phyloP scores from a whole-genome alignment of 2,113 vertebrate genomes.

The Phycodurus eques region DNA sequence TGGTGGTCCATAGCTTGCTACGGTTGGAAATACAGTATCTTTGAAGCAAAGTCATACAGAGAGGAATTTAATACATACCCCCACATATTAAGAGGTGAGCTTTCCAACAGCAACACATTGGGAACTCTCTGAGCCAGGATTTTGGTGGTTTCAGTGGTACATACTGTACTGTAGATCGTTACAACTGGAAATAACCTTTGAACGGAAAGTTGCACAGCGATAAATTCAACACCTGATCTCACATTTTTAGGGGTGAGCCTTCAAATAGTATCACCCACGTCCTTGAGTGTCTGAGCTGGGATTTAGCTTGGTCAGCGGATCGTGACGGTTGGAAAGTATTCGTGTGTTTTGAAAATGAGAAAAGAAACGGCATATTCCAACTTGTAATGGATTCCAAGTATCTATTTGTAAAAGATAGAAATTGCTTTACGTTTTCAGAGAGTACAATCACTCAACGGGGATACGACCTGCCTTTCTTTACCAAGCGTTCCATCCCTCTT shows the following conservation, averaged over 20 bases:
- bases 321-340: neutral
- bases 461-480: slow-evolving; percentile 6
- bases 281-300: neutral
- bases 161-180: too few species aligned
- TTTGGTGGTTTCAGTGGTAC: too few species aligned
- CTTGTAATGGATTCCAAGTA: neutral
- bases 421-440: slow-evolving; percentile 12
- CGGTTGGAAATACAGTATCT: too few species aligned
- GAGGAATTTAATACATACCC: too few species aligned
- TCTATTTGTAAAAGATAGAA: neutral
- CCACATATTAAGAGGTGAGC: too few species aligned
- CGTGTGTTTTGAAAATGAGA: neutral
- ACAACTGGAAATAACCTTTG: too few species aligned
- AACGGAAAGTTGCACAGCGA: too few species aligned
- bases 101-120: too few species aligned
- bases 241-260: neutral
- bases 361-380: neutral
- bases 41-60: too few species aligned
- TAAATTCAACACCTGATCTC: neutral
- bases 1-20: too few species aligned
- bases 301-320: neutral
- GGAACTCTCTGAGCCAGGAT: too few species aligned
- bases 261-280: neutral
- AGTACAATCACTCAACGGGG: slow-evolving; percentile 6
- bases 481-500: neutral